phyloP scores from a whole-genome alignment of 2,888 invertebrate genomes.

The Stenodema calcarata region DNA sequence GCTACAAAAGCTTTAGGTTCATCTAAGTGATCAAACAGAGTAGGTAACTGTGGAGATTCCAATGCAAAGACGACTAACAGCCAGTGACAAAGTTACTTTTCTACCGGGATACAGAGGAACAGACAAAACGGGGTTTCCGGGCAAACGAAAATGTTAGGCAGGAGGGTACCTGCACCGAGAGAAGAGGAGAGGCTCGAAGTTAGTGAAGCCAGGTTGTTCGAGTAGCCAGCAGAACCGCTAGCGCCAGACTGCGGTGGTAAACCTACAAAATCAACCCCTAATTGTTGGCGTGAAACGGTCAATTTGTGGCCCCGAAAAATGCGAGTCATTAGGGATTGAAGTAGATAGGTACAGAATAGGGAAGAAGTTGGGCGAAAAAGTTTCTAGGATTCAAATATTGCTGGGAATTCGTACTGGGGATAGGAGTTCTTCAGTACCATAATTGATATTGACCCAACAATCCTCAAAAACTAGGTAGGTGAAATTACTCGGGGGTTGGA shows the following conservation, averaged over 20 bases:
- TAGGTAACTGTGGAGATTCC: too few species aligned
- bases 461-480: too few species aligned
- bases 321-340: too few species aligned
- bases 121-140: not conserved
- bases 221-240: constrained; percentile 56
- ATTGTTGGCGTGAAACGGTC: not conserved
- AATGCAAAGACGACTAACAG: not conserved
- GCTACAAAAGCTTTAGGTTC: too few species aligned
- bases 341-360: too few species aligned
- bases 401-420: too few species aligned
- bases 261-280: constrained; percentile 53
- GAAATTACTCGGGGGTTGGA: too few species aligned
- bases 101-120: not conserved
- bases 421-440: too few species aligned
- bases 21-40: too few species aligned
- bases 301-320: not conserved
- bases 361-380: too few species aligned
- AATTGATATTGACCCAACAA: too few species aligned
- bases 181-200: constrained; percentile 59
- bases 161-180: constrained; percentile 59
- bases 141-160: constrained; percentile 1
- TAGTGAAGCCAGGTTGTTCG: constrained; percentile 58
- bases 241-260: constrained; percentile 62
- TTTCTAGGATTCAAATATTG: too few species aligned
- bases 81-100: not conserved